These are phyloP conservation scores for Pseudorectes ferrugineus DNA, from an alignment of 2,113 vertebrate species.

Conservation along the genomic window DNA sequence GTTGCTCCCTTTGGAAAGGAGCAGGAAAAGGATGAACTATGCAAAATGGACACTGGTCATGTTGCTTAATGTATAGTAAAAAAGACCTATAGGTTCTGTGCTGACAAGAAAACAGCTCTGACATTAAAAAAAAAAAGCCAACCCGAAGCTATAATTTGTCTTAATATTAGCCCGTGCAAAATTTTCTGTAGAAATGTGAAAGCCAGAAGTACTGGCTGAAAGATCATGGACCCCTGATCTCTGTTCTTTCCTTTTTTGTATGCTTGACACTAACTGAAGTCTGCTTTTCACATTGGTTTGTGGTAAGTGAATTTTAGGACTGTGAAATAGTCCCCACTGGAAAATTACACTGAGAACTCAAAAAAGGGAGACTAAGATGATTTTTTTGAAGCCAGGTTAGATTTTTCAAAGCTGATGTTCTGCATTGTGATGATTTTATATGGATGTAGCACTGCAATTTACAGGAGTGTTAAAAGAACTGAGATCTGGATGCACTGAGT, in stretches of 20 bases:
- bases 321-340: not conserved
- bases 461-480: not conserved
- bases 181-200: not conserved
- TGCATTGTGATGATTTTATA: not conserved
- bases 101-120: not conserved
- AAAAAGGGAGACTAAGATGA: not conserved
- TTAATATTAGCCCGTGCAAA: not conserved
- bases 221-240: not conserved
- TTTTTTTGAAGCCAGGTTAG: not conserved
- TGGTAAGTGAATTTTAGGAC: not conserved
- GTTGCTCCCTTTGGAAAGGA: not conserved
- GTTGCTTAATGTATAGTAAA: not conserved
- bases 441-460: not conserved
- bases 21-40: not conserved
- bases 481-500: not conserved
- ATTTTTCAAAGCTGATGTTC: not conserved
- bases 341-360: not conserved
- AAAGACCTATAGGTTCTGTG: not conserved
- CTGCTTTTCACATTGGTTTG: not conserved
- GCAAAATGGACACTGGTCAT: accelerated
- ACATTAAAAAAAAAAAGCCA: not conserved
- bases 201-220: not conserved
- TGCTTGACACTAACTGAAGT: not conserved
- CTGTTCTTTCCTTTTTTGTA: not conserved
- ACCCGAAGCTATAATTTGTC: not conserved